Conservation (phyloP, 2,888 invertebrate species). For the Pelosia muscerda region DNA sequence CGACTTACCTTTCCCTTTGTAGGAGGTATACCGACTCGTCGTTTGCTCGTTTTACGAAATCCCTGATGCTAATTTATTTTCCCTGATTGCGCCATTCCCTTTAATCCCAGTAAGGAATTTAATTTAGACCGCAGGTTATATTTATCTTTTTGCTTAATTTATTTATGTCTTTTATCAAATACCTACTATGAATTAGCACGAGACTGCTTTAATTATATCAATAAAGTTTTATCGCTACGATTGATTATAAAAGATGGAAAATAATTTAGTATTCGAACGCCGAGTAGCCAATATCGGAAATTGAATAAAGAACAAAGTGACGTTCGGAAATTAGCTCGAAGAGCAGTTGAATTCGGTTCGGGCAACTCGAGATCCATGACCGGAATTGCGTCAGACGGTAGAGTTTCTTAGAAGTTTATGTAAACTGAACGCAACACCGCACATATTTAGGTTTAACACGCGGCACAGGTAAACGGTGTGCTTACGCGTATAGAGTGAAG, state of each 20-base stretch:
- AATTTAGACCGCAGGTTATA: slow-evolving; percentile 57
- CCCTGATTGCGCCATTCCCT: slow-evolving; percentile 75
- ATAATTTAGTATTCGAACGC: slow-evolving; percentile 64
- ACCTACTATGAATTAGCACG: slow-evolving; percentile 60
- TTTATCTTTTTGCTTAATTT: slow-evolving; percentile 53
- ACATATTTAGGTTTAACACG: slow-evolving; percentile 70
- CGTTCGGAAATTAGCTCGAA: slow-evolving; percentile 85
- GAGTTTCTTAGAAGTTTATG: slow-evolving; percentile 80
- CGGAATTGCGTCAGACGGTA: slow-evolving; percentile 82
- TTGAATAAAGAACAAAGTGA: slow-evolving; percentile 86
- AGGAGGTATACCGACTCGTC: slow-evolving; percentile 34
- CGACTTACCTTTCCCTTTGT: not conserved
- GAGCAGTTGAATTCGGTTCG: slow-evolving; percentile 78
- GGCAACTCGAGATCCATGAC: slow-evolving; percentile 76
- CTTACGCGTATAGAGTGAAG: slow-evolving; percentile 47
- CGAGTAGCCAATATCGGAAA: slow-evolving; percentile 80
- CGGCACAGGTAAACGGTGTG: slow-evolving; percentile 53
- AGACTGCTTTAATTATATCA: slow-evolving; percentile 50
- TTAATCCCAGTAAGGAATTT: slow-evolving; percentile 72
- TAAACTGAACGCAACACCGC: slow-evolving; percentile 73
- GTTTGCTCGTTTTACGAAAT: slow-evolving; percentile 54
- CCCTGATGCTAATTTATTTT: slow-evolving; percentile 72
- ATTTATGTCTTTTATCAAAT: slow-evolving; percentile 52
- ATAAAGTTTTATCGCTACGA: slow-evolving; percentile 37
- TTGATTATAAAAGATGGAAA: slow-evolving; percentile 62